Evolutionary conservation across 2,888 invertebrate genomes (phyloP).

Genomic region (Pherbina coryleti): DNA sequence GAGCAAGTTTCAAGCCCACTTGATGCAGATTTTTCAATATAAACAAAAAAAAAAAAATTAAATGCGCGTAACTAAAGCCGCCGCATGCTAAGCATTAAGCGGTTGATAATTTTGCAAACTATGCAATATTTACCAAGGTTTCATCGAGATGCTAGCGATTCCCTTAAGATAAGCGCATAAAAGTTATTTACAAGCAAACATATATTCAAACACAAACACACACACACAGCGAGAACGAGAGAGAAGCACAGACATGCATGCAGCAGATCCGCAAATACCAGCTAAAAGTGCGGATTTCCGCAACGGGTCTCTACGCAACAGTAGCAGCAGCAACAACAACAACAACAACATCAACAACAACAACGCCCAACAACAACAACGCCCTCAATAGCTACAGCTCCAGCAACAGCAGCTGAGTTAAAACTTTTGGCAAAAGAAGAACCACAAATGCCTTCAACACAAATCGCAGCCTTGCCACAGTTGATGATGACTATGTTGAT

Average conservation of each 20-base stretch:
- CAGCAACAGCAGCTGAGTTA: constrained; percentile 1
- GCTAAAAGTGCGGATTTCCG: background rate
- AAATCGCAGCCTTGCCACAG: constrained; percentile 30
- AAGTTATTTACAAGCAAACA: background rate
- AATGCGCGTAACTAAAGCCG: background rate
- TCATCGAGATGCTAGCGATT: background rate
- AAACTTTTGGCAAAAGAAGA: constrained; percentile 16
- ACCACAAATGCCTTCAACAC: constrained; percentile 26
- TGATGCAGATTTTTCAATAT: too few species aligned
- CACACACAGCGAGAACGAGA: background rate
- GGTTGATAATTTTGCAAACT: constrained; percentile 21
- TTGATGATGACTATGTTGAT: constrained; percentile 8
- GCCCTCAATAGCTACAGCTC: constrained; percentile 23
- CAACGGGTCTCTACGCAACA: background rate
- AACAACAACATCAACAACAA: background rate
- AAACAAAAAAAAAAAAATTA: too few species aligned
- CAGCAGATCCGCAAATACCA: background rate
- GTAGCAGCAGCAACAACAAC: background rate
- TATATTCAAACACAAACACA: background rate
- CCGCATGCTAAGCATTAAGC: constrained; percentile 2
- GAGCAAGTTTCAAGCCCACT: too few species aligned
- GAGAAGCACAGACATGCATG: background rate
- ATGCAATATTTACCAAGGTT: constrained; percentile 20
- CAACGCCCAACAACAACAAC: constrained; percentile 3
- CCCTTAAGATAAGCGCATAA: too few species aligned